A percentile compares a stretch with the other conserved stretches of the same genome.
Evolutionary conservation across 2,888 invertebrate genomes (phyloP).

Genomic region (Philereme vetulata): DNA sequence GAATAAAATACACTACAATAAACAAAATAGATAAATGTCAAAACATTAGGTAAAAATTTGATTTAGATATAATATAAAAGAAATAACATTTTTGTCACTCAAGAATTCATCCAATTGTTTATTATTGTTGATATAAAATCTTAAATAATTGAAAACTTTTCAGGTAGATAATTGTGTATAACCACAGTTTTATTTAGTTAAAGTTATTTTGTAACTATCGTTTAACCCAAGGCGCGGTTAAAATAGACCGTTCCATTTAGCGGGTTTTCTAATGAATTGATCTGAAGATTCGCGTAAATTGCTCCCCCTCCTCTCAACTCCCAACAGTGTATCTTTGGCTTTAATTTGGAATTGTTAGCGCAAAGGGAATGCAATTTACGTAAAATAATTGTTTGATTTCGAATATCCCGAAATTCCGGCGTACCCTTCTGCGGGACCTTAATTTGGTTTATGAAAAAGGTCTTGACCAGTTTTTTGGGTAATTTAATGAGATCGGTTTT

Average conservation of each 20-base stretch:
- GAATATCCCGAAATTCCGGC: slow-evolving; percentile 55
- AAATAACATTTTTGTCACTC: no score
- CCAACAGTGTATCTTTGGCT: slow-evolving; percentile 72
- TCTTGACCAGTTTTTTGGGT: slow-evolving; percentile 33
- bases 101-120: no score
- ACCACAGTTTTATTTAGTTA: no score
- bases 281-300: slow-evolving; percentile 77
- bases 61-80: no score
- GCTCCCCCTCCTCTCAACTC: slow-evolving; percentile 43
- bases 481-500: slow-evolving; percentile 33
- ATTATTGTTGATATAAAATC: no score
- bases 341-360: slow-evolving; percentile 82
- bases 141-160: no score
- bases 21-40: no score
- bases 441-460: slow-evolving; percentile 64
- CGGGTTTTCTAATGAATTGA: slow-evolving; percentile 79
- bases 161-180: no score
- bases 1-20: no score
- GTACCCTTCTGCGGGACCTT: slow-evolving; percentile 52
- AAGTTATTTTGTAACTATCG: no score
- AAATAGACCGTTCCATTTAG: slow-evolving; percentile 70
- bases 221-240: slow-evolving; percentile 29
- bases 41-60: no score
- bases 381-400: slow-evolving; percentile 82
- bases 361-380: slow-evolving; percentile 81